phyloP scores from a whole-genome alignment of 2,888 invertebrate species.

The Lasioglossum zephyrum region DNA sequence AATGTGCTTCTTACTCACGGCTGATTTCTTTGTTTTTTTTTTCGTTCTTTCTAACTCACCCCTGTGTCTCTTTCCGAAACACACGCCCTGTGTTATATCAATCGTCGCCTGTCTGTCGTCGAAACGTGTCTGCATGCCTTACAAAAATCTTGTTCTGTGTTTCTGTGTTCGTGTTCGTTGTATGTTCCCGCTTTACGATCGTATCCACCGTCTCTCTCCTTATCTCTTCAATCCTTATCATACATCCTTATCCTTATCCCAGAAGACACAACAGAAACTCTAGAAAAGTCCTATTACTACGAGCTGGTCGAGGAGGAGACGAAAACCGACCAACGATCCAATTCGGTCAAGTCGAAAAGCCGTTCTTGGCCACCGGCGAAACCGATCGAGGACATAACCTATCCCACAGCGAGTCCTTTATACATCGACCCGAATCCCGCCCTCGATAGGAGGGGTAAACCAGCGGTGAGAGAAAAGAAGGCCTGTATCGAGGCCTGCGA shows the following conservation, averaged over 20 bases:
- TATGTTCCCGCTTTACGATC: constrained; percentile 19
- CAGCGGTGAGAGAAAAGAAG: constrained; percentile 77
- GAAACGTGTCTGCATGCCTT: constrained; percentile 38
- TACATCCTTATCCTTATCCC: neutral
- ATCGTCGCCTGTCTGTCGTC: constrained; percentile 31
- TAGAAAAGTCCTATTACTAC: constrained; percentile 72
- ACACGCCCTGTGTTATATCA: neutral
- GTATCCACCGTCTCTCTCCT: neutral
- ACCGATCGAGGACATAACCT: constrained; percentile 80
- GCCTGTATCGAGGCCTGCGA: constrained; percentile 74
- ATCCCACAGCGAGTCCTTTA: constrained; percentile 82
- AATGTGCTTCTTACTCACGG: constrained; percentile 81
- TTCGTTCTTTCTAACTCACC: constrained; percentile 78
- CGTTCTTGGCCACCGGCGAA: constrained; percentile 81
- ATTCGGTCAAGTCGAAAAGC: constrained; percentile 76
- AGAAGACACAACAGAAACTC: constrained; percentile 60
- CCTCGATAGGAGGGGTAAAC: constrained; percentile 72
- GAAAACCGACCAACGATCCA: constrained; percentile 54
- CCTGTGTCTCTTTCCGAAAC: constrained; percentile 43
- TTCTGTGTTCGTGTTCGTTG: constrained; percentile 24
- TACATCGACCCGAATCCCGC: constrained; percentile 82
- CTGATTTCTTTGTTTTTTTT: constrained; percentile 79
- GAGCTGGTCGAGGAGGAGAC: constrained; percentile 69
- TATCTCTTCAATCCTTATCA: too few relatives aligned
- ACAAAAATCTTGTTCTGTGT: constrained; percentile 36